Percentiles rank a stretch among this genome's conserved stretches.
Conservation (phyloP, 2,888 invertebrate species). For the Clanis bilineata region DNA sequence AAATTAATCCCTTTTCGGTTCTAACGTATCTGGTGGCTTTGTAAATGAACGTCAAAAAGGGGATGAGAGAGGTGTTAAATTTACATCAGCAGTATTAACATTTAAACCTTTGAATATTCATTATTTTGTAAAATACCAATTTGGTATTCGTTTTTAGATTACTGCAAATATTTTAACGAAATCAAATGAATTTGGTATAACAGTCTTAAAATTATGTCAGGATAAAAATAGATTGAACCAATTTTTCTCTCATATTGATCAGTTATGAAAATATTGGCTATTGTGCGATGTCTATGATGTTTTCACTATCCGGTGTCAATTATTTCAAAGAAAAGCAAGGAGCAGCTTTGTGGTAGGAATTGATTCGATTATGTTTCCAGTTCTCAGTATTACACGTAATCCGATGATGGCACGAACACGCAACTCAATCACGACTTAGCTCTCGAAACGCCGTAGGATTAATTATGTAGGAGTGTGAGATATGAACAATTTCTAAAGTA, state of each 20-base stretch:
- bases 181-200: not conserved
- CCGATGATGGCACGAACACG: not conserved
- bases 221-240: too few relatives aligned
- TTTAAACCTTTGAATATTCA: conserved; percentile 30
- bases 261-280: too few relatives aligned
- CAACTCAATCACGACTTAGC: not conserved
- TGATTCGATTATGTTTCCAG: not conserved
- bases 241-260: too few relatives aligned
- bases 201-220: too few relatives aligned
- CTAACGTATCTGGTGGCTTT: conserved; percentile 28
- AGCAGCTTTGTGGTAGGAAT: not conserved
- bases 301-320: not conserved
- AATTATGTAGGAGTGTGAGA: not conserved
- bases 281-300: too few relatives aligned
- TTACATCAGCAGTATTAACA: conserved; percentile 31
- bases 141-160: conserved; percentile 12
- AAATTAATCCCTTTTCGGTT: conserved; percentile 32
- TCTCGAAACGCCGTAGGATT: not conserved
- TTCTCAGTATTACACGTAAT: not conserved
- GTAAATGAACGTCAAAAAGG: conserved; percentile 30
- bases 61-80: conserved; percentile 31
- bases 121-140: conserved; percentile 23
- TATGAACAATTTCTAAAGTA: not conserved
- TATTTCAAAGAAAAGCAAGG: not conserved
- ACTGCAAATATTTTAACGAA: not conserved